Percentiles rank a stretch among this genome's conserved stretches.
Conservation (phyloP, 2,113 vertebrate genomes). For the Serinus canaria region DNA sequence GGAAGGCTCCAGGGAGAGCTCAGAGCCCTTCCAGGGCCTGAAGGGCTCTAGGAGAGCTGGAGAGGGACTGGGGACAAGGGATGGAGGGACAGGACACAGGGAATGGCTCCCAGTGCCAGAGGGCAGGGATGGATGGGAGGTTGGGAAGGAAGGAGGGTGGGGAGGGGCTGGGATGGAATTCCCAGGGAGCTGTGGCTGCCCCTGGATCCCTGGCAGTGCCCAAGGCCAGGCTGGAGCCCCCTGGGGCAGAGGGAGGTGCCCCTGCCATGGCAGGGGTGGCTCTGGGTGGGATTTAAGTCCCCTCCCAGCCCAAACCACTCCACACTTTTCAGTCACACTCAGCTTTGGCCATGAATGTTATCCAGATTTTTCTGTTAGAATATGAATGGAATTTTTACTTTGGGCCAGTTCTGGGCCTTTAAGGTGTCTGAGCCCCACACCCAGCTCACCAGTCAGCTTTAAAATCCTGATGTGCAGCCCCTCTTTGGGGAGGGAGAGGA, state of each 20-base stretch:
- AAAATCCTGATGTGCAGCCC: not conserved
- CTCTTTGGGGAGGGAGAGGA: accelerated
- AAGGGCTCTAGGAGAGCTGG: not conserved
- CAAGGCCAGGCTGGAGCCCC: not conserved
- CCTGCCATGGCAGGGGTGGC: not conserved
- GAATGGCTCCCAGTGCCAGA: not conserved
- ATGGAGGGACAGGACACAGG: not conserved
- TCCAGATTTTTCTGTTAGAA: not conserved
- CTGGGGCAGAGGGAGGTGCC: not conserved
- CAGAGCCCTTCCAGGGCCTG: not conserved
- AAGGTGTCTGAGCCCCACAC: not conserved
- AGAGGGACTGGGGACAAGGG: not conserved
- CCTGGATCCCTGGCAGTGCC: not conserved
- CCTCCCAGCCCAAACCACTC: not conserved
- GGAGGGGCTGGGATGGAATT: not conserved
- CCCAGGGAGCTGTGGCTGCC: not conserved
- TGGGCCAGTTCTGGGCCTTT: not conserved
- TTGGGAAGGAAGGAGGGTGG: not conserved
- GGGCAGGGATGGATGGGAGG: accelerated
- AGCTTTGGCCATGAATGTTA: not conserved
- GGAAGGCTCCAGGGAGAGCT: not conserved
- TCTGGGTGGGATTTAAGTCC: not conserved
- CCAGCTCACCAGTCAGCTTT: not conserved
- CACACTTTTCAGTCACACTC: accelerated
- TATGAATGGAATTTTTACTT: not conserved